Evolutionary conservation across 2,888 invertebrate genomes (phyloP).

Genomic region (Isoperla grammatica): DNA sequence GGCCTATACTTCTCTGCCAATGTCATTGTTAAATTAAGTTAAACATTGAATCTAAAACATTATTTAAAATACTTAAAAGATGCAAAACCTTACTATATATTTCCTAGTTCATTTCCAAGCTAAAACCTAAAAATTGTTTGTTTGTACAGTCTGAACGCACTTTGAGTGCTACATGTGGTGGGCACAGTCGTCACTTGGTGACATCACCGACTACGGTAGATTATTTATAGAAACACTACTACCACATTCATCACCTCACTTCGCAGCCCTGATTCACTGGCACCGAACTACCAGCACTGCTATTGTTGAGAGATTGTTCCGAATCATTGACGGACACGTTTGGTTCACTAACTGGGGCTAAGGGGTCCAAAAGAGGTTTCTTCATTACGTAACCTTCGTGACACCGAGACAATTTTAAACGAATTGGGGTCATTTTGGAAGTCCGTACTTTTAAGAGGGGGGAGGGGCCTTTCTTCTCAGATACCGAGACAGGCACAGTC

Average conservation of each 20-base stretch:
- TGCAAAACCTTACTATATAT: slow-evolving; percentile 19
- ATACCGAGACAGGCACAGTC: background rate
- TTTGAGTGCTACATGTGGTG: slow-evolving; percentile 19
- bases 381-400: slow-evolving; percentile 63
- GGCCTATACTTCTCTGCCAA: slow-evolving; percentile 16
- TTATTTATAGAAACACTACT: slow-evolving; percentile 29
- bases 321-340: slow-evolving; percentile 34
- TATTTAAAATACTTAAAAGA: slow-evolving; percentile 26
- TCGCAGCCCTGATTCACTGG: slow-evolving; percentile 75
- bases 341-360: slow-evolving; percentile 37
- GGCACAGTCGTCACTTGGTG: slow-evolving; percentile 25
- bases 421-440: slow-evolving; percentile 69
- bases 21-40: slow-evolving; percentile 22
- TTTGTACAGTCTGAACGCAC: slow-evolving; percentile 37
- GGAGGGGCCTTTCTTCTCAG: slow-evolving; percentile 33
- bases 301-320: slow-evolving; percentile 23
- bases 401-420: slow-evolving; percentile 76
- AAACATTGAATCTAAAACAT: slow-evolving; percentile 28
- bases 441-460: slow-evolving; percentile 55
- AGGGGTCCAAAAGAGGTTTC: slow-evolving; percentile 39
- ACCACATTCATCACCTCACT: slow-evolving; percentile 67
- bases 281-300: slow-evolving; percentile 41
- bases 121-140: slow-evolving; percentile 4
- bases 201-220: slow-evolving; percentile 10
- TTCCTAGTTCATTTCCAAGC: slow-evolving; percentile 38